Evolutionary conservation across 1,140 invertebrate genomes (phyloP).

Genomic region (Episyrphus balteatus): DNA sequence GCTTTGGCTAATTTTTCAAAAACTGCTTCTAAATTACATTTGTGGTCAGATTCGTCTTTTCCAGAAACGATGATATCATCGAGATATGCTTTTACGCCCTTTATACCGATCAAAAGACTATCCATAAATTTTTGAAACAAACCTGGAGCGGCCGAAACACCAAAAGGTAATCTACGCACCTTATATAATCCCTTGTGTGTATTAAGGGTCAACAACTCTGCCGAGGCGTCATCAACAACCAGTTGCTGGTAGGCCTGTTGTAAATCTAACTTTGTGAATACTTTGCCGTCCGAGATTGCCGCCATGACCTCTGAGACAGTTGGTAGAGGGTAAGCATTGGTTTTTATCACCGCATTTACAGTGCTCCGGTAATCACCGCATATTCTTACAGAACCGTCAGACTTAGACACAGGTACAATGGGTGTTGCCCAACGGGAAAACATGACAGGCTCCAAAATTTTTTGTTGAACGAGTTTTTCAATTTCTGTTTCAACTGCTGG

Average conservation of each 20-base stretch:
- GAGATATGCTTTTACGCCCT: constrained; percentile 19
- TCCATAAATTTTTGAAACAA: constrained; percentile 36
- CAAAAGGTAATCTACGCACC: constrained; percentile 39
- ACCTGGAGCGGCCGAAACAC: constrained; percentile 36
- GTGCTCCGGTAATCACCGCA: constrained; percentile 38
- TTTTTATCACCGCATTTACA: constrained; percentile 23
- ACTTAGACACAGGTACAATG: constrained; percentile 37
- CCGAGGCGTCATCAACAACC: constrained; percentile 18
- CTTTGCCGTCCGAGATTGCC: constrained; percentile 17
- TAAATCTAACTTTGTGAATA: constrained; percentile 24
- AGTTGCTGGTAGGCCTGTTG: constrained; percentile 28
- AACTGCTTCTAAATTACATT: not conserved
- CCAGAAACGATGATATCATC: constrained; percentile 28
- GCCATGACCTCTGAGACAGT: constrained; percentile 31
- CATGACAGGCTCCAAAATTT: too few species aligned
- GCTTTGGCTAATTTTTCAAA: constrained; percentile 1
- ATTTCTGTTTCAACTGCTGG: not conserved
- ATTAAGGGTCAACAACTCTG: constrained; percentile 20
- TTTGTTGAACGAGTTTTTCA: too few species aligned
- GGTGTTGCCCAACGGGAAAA: not conserved
- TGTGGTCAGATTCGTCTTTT: not conserved
- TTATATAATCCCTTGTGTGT: constrained; percentile 38
- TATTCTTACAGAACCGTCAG: constrained; percentile 28
- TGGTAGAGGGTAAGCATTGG: constrained; percentile 38
- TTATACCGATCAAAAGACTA: constrained; percentile 18